Evolutionary conservation across 2,888 invertebrate species (phyloP).

Genomic region (Archips crataeganus): DNA sequence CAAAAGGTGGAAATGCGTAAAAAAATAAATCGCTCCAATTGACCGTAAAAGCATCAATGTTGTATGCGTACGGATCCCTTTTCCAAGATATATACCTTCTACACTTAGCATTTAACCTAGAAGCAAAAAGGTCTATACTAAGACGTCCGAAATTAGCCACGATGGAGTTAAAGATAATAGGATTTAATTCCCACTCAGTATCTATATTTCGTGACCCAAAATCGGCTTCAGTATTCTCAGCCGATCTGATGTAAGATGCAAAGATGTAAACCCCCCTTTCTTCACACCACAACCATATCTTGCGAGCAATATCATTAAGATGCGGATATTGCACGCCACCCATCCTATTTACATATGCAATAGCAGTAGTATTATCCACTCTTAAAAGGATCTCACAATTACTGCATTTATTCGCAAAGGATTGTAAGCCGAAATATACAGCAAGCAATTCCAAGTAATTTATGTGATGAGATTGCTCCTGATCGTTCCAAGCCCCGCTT

Average conservation of each 20-base stretch:
- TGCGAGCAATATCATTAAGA: neutral
- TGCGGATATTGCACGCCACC: slow-evolving; percentile 3
- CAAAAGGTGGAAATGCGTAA: slow-evolving; percentile 8
- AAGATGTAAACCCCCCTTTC: neutral
- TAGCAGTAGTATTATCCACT: slow-evolving; percentile 14
- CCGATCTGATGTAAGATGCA: slow-evolving; percentile 5
- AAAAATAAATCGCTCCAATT: neutral
- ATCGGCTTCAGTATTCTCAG: neutral
- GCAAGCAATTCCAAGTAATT: slow-evolving; percentile 8
- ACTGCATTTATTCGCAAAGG: neutral
- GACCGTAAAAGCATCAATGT: slow-evolving; percentile 5
- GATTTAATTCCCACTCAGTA: neutral
- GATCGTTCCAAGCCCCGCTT: too few species aligned
- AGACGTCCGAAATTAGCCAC: neutral
- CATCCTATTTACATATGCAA: neutral
- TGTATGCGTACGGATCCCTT: neutral
- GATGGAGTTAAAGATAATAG: neutral
- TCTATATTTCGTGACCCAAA: neutral
- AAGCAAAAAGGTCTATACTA: neutral
- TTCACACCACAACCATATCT: slow-evolving; percentile 19
- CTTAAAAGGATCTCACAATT: neutral
- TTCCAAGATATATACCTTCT: neutral
- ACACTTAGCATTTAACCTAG: neutral
- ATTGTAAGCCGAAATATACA: neutral
- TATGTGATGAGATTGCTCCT: neutral